Base-by-base conservation (phyloP, 1,140 invertebrate species). In the Drosophila suzukii region DNA sequence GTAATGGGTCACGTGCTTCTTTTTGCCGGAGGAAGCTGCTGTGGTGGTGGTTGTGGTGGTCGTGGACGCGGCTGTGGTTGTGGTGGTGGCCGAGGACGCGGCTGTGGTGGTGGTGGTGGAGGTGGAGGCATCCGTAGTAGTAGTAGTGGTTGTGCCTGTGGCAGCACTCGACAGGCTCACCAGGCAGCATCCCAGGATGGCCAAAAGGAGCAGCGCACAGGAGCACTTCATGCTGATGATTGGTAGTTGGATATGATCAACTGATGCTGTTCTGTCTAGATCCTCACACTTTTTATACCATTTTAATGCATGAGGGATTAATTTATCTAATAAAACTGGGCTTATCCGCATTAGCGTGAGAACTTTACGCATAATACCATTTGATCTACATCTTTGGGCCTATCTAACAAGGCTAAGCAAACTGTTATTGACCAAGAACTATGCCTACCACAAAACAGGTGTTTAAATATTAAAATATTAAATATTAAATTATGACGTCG, bases 221-320 rank as follows among this genome's bases (percentile, higher is more conserved):
- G 47, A 27, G 46, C 4, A 36, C 47, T 53, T 68, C 65, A 68
- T 68, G 15, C 11, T 4, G n/a, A 36, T 62, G 30, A 6, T 6
- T 44, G 30, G 5, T n/a, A 36, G 24, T 8, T 30, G 20, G 12
- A n/a, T 11, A 27, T 2, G 47, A 68, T 53, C 47, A 68, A 65
- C 65, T 68, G 65, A 68, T 68, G 65, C 65, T 68, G 4, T 53
- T 66, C 6, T 66, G 30, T 2, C 8, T 34, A 1, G 20, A 10
- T 10, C 10, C 8, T 20, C 3, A 2, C 20, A 34, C 13, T 68
- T 53, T 68, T 68, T 68, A 65, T 68, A 68, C 60, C 38, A 34
- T 10, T 32, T 10, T 8, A 3, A 34, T 10, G 32, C 32, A 0
- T 8, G 12, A 11, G 11, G n/a, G 4, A 17, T 3, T 1, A 51